Base-by-base conservation (phyloP, 2,113 vertebrate genomes). In the Vulpes vulpes region DNA sequence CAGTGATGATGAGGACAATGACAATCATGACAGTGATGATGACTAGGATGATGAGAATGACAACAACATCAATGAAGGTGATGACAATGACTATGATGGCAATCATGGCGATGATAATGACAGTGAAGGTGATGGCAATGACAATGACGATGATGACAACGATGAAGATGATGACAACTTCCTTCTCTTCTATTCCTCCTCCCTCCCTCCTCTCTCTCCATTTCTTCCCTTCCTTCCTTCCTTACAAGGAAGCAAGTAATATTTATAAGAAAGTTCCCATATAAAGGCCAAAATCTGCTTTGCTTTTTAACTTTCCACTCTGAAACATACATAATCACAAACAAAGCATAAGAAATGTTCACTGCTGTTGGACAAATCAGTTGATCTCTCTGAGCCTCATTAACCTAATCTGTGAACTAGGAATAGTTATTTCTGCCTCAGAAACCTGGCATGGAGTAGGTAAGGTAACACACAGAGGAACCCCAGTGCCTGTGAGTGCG, bases 401-500 rank as follows among this genome's bases (percentile, higher is more conserved):
- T 43, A 27, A 43, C 69, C 82, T 81, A 15, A 2, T 27, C 57
- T 62, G 62, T 57, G 71, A 59, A 11, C 23, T n/a, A 17, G 32
- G 53, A 74, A 10, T n/a, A 11, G 2, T 2, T 8, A 2, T 49
- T 17, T 83, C 53, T 16, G 2, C 53, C 23, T 22, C 32, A 1
- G 55, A 55, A 62, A 17, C 11, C 2, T 9, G 8, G 69, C 27
- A n/a, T 4, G 59, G 17, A 49, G 53, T 9, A 20, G 12, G 12
- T 55, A 20, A 69, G 14, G 62, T 67, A 8, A 43, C 8, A 14
- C 0, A 7, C 7, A 3, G 27, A 11, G 14, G 35, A 4, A 3
- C 32, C 23, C 17, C 2, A 0, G 11, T 6, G 27, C 64, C 65
- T 1, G 8, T 8, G 9, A 10, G 19, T 2, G 9, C 7, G 25